Percentiles rank a stretch among this genome's conserved stretches.
phyloP scores from a whole-genome alignment of 2,113 vertebrate genomes.

The Poecilia latipinna region DNA sequence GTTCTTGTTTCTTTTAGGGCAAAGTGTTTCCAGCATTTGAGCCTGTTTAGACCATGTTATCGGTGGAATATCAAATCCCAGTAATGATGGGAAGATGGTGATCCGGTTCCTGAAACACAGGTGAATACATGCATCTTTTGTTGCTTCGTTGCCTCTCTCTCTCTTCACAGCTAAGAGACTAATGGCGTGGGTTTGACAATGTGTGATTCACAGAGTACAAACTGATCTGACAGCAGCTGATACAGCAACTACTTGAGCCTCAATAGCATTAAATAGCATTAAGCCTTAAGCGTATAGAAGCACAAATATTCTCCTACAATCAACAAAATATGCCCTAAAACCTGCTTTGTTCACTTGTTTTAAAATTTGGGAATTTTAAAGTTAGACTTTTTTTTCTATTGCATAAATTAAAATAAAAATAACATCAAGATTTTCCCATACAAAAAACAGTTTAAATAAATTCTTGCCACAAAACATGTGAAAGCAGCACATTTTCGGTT shows the following conservation, averaged over 20 bases:
- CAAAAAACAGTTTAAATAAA: background rate
- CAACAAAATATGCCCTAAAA: conserved; percentile 7
- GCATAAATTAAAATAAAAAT: background rate
- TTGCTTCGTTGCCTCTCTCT: background rate
- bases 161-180: conserved; percentile 26
- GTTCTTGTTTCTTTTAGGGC: conserved; percentile 46
- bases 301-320: conserved; percentile 15
- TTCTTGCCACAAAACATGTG: background rate
- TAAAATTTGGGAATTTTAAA: background rate
- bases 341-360: conserved; percentile 4
- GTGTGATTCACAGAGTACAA: conserved; percentile 60
- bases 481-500: background rate
- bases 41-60: conserved; percentile 48
- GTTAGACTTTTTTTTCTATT: no score
- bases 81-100: conserved; percentile 59
- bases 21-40: conserved; percentile 25
- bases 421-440: background rate
- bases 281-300: conserved; percentile 13
- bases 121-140: conserved; percentile 37
- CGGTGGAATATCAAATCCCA: conserved; percentile 31
- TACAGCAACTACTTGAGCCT: conserved; percentile 54
- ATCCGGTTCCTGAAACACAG: conserved; percentile 60
- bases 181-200: conserved; percentile 53
- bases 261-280: conserved; percentile 46
- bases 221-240: conserved; percentile 53